Percentiles rank a stretch among this genome's conserved stretches.
Conservation (phyloP, 2,113 vertebrate genomes). For the Nesoenas mayeri region DNA sequence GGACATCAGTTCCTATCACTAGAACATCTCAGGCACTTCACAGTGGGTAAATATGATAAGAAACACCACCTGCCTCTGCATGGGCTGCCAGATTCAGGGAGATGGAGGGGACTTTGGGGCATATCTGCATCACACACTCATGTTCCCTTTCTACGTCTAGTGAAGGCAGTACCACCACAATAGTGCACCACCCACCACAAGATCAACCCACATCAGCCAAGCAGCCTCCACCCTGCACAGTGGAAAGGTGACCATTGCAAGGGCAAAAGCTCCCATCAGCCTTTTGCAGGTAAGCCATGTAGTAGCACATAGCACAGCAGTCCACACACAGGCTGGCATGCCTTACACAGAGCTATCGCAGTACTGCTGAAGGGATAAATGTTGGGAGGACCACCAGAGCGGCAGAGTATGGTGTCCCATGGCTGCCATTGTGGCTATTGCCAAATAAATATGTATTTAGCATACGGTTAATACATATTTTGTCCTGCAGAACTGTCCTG, state of each 20-base stretch:
- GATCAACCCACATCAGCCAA: background rate
- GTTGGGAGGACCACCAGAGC: background rate
- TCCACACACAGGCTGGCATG: background rate
- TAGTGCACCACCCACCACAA: background rate
- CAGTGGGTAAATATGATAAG: fast-evolving
- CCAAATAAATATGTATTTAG: background rate
- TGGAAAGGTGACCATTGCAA: background rate
- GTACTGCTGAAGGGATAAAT: background rate
- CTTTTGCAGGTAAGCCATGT: background rate
- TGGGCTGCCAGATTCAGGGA: background rate
- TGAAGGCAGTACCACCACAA: background rate
- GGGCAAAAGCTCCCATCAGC: background rate
- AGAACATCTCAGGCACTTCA: background rate
- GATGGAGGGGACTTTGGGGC: background rate
- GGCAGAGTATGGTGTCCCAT: background rate
- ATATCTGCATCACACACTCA: background rate
- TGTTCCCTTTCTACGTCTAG: background rate
- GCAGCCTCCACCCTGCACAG: background rate
- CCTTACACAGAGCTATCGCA: background rate
- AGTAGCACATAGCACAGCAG: background rate
- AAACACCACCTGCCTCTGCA: background rate
- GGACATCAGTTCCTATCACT: background rate
- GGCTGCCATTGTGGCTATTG: background rate
- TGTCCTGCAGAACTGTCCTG: background rate
- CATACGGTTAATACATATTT: background rate